A percentile compares a stretch with the other conserved stretches of the same genome.
Conservation (phyloP, 2,113 vertebrate species). For the Oncorhynchus nerka region DNA sequence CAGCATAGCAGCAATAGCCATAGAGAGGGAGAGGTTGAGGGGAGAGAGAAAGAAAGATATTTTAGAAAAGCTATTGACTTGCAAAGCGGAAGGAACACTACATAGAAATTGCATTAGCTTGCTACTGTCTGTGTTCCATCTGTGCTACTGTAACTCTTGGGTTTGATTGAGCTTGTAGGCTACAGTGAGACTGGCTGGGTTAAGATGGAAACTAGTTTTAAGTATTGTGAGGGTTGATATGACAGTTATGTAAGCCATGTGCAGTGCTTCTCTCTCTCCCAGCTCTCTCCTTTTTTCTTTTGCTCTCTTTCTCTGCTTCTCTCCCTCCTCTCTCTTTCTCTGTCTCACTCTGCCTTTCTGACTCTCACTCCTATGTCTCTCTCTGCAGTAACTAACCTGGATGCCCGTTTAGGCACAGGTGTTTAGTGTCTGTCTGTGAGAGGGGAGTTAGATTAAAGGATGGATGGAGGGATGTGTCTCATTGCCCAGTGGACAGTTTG, state of each 20-base stretch:
- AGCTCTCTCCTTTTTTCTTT: no score
- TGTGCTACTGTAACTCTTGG: constrained; percentile 13
- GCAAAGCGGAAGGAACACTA: constrained; percentile 26
- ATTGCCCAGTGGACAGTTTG: background rate
- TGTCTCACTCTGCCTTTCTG: background rate
- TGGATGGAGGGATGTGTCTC: background rate
- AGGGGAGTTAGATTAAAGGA: background rate
- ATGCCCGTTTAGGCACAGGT: background rate
- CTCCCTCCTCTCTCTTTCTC: background rate
- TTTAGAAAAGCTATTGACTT: constrained; percentile 29
- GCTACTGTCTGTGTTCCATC: constrained; percentile 28
- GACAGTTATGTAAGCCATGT: background rate
- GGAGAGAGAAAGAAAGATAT: no score
- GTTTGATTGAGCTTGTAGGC: constrained; percentile 24
- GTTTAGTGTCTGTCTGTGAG: background rate
- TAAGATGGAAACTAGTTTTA: background rate
- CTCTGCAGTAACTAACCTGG: background rate
- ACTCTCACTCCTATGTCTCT: background rate
- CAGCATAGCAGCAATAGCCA: constrained; percentile 12
- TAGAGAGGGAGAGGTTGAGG: background rate
- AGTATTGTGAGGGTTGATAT: background rate
- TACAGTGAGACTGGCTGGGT: background rate
- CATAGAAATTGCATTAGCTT: constrained; percentile 38
- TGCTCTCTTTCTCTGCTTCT: background rate
- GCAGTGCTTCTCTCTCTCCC: constrained; percentile 16